Evolutionary conservation across 2,797 vertebrate genomes (phyloP).

Genomic region (Tauraco hartlaubi): DNA sequence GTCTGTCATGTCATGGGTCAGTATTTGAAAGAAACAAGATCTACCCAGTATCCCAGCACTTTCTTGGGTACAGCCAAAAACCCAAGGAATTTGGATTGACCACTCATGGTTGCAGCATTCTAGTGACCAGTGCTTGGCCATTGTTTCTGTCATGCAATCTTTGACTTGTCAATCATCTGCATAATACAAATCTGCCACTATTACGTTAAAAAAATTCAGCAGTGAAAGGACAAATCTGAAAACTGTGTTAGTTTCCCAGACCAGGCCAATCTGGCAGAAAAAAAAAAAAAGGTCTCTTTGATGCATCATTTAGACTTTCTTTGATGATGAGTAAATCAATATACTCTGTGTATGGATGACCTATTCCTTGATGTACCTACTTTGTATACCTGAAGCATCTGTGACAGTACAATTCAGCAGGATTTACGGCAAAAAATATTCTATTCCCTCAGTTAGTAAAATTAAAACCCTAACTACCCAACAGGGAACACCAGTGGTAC

Average conservation of each 20-base stretch:
- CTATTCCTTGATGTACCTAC: neutral
- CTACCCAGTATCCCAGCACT: neutral
- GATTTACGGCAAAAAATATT: neutral
- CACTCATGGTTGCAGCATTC: neutral
- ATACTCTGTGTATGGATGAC: neutral
- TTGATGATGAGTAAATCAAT: neutral
- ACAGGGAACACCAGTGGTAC: neutral
- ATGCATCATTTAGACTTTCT: neutral
- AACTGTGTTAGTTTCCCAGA: neutral
- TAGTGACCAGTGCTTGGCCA: neutral
- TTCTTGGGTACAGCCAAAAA: neutral
- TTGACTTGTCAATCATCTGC: neutral
- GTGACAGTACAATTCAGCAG: neutral
- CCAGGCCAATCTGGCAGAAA: neutral
- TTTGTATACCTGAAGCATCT: neutral
- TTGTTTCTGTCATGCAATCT: neutral
- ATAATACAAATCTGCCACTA: neutral
- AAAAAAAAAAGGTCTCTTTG: neutral
- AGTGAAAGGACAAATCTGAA: neutral
- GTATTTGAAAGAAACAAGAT: neutral
- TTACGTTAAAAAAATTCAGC: neutral
- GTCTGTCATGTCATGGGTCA: neutral
- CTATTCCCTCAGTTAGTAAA: neutral
- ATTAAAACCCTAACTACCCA: neutral
- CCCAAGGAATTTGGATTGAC: neutral